Base-by-base conservation (phyloP, 2,888 invertebrate species). In the Eucera pruinosa region DNA sequence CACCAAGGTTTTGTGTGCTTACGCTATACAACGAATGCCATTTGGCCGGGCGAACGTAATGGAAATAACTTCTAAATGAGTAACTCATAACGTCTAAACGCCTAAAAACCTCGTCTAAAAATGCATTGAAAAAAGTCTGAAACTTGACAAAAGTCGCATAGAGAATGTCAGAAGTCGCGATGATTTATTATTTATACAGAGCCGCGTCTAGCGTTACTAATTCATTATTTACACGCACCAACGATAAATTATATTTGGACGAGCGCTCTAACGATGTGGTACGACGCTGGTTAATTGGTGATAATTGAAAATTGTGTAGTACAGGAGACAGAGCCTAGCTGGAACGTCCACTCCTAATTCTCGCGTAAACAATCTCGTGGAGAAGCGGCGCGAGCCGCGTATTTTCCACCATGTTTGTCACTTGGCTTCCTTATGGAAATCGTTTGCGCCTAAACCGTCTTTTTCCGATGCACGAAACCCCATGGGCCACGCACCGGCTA, bases 361-460 rank as follows among this genome's bases (percentile, higher is more conserved):
- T 23, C 62, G 45, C 64, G 74, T 71, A 84, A 83, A 84, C 73
- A 84, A 71, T 70, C 62, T 64, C 62, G 65, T 65, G 57, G 50
- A 25, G 69, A 55, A 54, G 50, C 65, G 70, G 30, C 66, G 78
- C 71, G 78, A 75, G 69, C 71, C 70, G 71, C 60, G 41, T 70
- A 65, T 60, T 76, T 80, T 52, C 60, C 68, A 62, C 33, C 25
- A 55, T 58, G 73, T 75, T 83, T 79, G 83, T 77, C 78, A 62
- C 71, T 71, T 54, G 71, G 70, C 73, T 68, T 66, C 73, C 75
- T 73, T 55, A 50, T 82, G 82, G 84, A 83, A 78, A 84, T 81
- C 67, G 66, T 75, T 5, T 57, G 62, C 50, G 58, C 48, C 69
- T 54, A 62, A 48, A 45, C 60, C 41, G 9, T 23, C 62, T 52